Evolutionary conservation across 2,113 vertebrate species (phyloP).

Genomic region (Heterochromis multidens): DNA sequence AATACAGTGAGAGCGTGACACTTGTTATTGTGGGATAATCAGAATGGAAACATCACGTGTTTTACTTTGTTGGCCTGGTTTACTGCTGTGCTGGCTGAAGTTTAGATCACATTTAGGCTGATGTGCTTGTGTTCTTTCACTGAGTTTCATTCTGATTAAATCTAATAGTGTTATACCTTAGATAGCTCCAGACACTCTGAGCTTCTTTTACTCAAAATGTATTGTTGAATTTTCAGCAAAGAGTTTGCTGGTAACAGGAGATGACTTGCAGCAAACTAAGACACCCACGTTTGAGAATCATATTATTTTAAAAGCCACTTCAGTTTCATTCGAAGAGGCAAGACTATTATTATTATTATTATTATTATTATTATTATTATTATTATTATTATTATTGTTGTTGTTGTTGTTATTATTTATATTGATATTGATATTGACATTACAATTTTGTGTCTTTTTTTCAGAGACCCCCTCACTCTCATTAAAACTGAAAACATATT

Average conservation of each 20-base stretch:
- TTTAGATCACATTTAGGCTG: neutral
- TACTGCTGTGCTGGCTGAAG: neutral
- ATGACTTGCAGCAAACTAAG: neutral
- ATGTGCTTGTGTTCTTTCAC: no score
- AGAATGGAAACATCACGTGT: neutral
- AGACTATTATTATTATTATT: neutral
- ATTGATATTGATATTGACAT: neutral
- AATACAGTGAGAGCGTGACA: neutral
- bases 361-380: conserved; percentile 18
- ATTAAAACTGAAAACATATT: neutral
- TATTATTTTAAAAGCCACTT: neutral
- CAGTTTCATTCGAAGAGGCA: neutral
- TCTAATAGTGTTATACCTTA: neutral
- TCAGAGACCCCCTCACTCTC: neutral
- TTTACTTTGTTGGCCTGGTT: neutral
- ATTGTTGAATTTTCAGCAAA: neutral
- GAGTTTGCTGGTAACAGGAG: neutral
- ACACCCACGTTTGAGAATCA: neutral
- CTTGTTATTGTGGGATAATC: neutral
- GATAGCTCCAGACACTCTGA: neutral
- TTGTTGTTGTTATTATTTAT: neutral
- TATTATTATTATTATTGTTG: neutral
- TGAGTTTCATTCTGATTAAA: neutral
- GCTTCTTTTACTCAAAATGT: neutral
- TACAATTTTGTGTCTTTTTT: neutral